Evolutionary conservation across 2,888 invertebrate species (phyloP).

Genomic region (Harmothoe impar): DNA sequence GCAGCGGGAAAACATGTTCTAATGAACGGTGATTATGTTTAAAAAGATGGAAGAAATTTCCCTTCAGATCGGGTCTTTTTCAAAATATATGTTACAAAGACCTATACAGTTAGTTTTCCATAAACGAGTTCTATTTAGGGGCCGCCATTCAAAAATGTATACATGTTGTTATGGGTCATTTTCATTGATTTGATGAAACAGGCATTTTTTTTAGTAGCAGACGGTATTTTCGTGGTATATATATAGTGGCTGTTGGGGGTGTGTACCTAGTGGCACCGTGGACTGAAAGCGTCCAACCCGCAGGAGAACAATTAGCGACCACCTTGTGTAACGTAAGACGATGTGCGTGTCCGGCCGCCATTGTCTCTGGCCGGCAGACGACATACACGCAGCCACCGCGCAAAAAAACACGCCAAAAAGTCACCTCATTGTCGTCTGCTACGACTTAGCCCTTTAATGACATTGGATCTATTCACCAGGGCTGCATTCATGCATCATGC

Average conservation of each 20-base stretch:
- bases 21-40: no score
- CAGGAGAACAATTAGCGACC: background rate
- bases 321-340: constrained; percentile 13
- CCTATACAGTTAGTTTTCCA: no score
- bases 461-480: no score
- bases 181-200: no score
- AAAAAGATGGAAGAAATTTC: no score
- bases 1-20: no score
- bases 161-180: no score
- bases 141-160: no score
- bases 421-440: constrained; percentile 11
- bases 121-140: no score
- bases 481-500: no score
- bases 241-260: background rate
- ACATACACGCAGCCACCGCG: background rate
- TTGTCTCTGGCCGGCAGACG: background rate
- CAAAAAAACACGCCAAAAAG: background rate
- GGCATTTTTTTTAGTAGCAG: background rate
- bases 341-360: background rate
- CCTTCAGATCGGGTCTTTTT: no score
- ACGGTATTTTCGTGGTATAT: background rate
- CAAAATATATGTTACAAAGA: no score
- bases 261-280: background rate
- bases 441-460: background rate
- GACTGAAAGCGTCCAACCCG: background rate